Conservation (phyloP, 2,888 invertebrate species). For the Chymomyza caudatula region DNA sequence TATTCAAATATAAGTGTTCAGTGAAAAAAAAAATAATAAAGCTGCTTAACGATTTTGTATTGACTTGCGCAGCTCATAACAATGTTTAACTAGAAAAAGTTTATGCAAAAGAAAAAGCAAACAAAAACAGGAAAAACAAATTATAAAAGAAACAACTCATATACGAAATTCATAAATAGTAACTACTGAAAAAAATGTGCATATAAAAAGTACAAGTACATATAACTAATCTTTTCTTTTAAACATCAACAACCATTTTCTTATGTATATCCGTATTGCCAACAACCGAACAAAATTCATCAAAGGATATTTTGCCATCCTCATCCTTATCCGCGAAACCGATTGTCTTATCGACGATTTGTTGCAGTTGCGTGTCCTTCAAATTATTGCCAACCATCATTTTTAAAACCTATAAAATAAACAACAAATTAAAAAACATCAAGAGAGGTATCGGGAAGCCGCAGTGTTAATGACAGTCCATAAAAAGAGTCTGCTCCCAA, state of each 20-base stretch:
- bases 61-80: conserved; percentile 29
- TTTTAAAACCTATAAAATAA: conserved; percentile 82
- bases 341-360: conserved; percentile 99
- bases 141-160: conserved; percentile 3
- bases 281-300: conserved; percentile 99
- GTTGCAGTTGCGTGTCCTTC: conserved; percentile 99
- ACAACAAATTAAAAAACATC: neutral
- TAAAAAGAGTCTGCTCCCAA: neutral
- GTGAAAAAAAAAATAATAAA: neutral
- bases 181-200: conserved; percentile 49
- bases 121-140: conserved; percentile 15
- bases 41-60: neutral
- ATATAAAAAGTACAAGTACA: conserved; percentile 19
- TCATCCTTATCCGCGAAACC: conserved; percentile 99
- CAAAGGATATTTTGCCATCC: conserved; percentile 99
- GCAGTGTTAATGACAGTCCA: no score
- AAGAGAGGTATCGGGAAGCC: no score
- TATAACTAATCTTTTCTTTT: conserved; percentile 75
- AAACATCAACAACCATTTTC: conserved; percentile 99
- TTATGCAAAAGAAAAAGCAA: conserved; percentile 16
- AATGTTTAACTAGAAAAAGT: conserved; percentile 10
- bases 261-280: conserved; percentile 99
- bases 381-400: conserved; percentile 99
- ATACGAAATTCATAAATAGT: conserved; percentile 38
- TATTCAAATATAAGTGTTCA: neutral